Conservation (phyloP, 1,140 invertebrate genomes). For the Temnothorax curvispinosus region DNA sequence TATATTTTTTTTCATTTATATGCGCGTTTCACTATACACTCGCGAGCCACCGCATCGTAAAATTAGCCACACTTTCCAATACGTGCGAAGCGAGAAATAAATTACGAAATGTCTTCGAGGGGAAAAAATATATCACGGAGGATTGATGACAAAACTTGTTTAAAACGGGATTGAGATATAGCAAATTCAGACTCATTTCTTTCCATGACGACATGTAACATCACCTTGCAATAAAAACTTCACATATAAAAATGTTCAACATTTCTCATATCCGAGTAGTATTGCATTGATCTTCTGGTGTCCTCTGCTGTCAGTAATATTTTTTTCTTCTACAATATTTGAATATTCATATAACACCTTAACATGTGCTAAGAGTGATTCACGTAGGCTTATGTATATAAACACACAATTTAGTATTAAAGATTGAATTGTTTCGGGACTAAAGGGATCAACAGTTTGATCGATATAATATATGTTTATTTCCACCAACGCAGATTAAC, state of each 20-base stretch:
- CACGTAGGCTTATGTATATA: no score
- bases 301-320: neutral
- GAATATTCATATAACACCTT: neutral
- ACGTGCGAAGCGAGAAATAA: slow-evolving; percentile 10
- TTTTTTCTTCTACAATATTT: neutral
- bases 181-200: neutral
- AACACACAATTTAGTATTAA: neutral
- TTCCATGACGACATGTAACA: neutral
- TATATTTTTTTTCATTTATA: neutral
- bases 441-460: neutral
- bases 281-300: neutral
- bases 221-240: neutral
- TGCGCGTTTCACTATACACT: neutral
- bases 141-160: slow-evolving; percentile 30
- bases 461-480: neutral
- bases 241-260: neutral
- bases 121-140: neutral
- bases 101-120: slow-evolving; percentile 11
- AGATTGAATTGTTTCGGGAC: neutral
- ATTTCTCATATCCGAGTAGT: neutral
- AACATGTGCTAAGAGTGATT: neutral
- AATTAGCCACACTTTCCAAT: slow-evolving; percentile 18
- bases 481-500: no score
- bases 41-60: slow-evolving; percentile 19
- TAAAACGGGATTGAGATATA: slow-evolving; percentile 15